These are phyloP conservation scores for Mesocentrotus franciscanus DNA, from an alignment of 53 echinoderm and acorn worm genomes.

Conservation along the genomic window DNA sequence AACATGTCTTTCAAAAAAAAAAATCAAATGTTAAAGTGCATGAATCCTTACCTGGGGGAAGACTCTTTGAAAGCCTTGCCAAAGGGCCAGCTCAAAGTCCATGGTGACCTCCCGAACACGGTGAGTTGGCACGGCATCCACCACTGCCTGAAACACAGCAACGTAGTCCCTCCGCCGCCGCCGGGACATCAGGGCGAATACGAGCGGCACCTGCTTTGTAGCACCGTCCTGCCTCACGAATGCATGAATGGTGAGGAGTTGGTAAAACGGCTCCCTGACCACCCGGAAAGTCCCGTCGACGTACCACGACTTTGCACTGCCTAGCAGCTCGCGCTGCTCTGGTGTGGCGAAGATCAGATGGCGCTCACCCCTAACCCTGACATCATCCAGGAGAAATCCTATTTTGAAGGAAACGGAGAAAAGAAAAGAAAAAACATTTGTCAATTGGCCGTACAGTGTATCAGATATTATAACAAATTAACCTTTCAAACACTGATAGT, in stretches of 20 bases:
- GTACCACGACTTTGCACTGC: slow-evolving; percentile 63
- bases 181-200: slow-evolving; percentile 66
- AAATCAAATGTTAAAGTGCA: too few species aligned
- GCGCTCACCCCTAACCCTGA: slow-evolving; percentile 32
- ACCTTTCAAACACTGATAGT: too few species aligned
- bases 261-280: slow-evolving; percentile 67
- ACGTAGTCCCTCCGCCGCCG: slow-evolving; percentile 60
- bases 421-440: not conserved
- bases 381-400: slow-evolving; percentile 71
- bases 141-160: slow-evolving; percentile 41
- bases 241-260: slow-evolving; percentile 64
- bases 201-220: slow-evolving; percentile 68
- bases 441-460: not conserved
- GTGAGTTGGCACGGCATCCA: not conserved
- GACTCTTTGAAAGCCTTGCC: not conserved
- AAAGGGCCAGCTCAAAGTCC: slow-evolving; percentile 64
- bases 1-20: too few species aligned
- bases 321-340: slow-evolving; percentile 55
- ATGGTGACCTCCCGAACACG: slow-evolving; percentile 48
- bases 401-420: slow-evolving; percentile 5
- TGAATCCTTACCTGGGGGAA: slow-evolving; percentile 7
- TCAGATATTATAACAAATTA: not conserved
- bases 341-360: slow-evolving; percentile 61
- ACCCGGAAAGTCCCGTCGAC: slow-evolving; percentile 76
- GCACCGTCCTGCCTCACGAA: slow-evolving; percentile 62